phyloP scores from a whole-genome alignment of 2,888 invertebrate genomes.

The Cinara cedri region DNA sequence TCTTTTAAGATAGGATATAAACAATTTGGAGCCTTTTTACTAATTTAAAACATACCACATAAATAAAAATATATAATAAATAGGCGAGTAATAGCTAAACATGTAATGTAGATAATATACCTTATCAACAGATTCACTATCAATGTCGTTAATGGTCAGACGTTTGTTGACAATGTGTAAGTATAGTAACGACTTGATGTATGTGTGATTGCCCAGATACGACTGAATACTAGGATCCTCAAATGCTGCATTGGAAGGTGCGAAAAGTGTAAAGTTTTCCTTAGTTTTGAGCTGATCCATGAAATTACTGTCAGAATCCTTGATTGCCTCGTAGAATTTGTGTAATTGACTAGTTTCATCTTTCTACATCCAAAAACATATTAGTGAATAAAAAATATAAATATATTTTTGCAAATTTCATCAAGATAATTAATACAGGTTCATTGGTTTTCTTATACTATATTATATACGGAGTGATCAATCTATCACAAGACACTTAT shows the following conservation, averaged over 20 bases:
- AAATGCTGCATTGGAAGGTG: conserved; percentile 89
- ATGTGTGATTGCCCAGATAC: conserved; percentile 71
- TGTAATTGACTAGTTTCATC: conserved; percentile 75
- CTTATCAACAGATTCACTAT: conserved; percentile 32
- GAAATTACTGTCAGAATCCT: conserved; percentile 78
- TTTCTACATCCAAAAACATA: too few species aligned
- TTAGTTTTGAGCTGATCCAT: conserved; percentile 73
- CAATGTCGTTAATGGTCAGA: conserved; percentile 49
- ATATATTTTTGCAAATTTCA: too few species aligned
- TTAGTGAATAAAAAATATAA: too few species aligned
- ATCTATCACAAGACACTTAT: too few species aligned
- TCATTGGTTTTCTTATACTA: too few species aligned
- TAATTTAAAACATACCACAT: too few species aligned
- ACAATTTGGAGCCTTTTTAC: too few species aligned
- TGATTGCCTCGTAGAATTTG: conserved; percentile 82
- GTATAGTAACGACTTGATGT: conserved; percentile 77
- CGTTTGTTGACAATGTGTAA: conserved; percentile 73
- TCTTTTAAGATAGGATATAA: too few species aligned
- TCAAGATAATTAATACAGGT: too few species aligned
- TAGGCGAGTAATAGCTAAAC: not conserved
- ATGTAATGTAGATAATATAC: not conserved
- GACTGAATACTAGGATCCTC: conserved; percentile 74
- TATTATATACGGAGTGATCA: too few species aligned
- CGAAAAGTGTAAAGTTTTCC: conserved; percentile 82
- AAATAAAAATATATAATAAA: not conserved